phyloP scores from a whole-genome alignment of 2,888 invertebrate genomes.

The Petrolisthes manimaculis region DNA sequence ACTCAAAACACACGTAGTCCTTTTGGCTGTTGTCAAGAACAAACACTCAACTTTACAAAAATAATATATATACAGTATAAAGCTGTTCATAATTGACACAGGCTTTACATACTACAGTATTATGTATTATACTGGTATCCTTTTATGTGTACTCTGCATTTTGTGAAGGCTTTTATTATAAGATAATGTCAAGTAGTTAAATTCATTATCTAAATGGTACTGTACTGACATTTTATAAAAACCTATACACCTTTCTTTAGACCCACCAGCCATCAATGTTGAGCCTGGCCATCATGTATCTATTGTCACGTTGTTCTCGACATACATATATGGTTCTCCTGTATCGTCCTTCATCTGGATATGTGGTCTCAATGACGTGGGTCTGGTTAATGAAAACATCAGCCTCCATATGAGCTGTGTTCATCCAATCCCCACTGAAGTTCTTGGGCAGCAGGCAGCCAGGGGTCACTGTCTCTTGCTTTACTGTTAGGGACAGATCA shows the following conservation, averaged over 20 bases:
- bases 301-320: constrained; percentile 88
- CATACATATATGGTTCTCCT: constrained; percentile 91
- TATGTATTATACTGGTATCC: background rate
- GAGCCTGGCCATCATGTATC: constrained; percentile 95
- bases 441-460: constrained; percentile 94
- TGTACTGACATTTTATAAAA: too few species aligned
- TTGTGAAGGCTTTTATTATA: too few species aligned
- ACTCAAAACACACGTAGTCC: constrained; percentile 97
- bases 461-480: constrained; percentile 89
- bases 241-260: background rate
- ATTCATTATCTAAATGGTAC: too few species aligned
- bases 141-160: too few species aligned
- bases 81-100: background rate
- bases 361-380: constrained; percentile 94
- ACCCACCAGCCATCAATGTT: constrained; percentile 91
- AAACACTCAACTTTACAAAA: background rate
- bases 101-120: background rate
- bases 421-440: constrained; percentile 95
- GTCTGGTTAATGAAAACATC: constrained; percentile 94
- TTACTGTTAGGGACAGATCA: constrained; percentile 70
- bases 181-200: too few species aligned
- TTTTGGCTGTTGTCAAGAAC: constrained; percentile 80
- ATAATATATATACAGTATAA: background rate
- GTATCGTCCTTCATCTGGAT: constrained; percentile 87
- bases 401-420: constrained; percentile 96